phyloP scores from a whole-genome alignment of 2,113 vertebrate species.

The Ceyx melanurus region DNA sequence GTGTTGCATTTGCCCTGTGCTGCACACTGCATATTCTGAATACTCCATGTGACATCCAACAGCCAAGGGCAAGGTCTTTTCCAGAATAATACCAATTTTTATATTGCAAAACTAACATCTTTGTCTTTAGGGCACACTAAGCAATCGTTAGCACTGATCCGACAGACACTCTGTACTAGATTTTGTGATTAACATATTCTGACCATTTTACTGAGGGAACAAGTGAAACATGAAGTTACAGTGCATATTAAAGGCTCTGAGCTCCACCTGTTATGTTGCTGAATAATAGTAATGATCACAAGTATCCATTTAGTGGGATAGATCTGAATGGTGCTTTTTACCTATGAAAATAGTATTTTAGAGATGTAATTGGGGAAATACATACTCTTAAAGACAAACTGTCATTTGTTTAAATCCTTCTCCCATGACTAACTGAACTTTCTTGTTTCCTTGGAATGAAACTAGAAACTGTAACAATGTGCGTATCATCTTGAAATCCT shows the following conservation, averaged over 20 bases:
- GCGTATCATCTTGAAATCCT: neutral
- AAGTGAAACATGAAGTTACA: neutral
- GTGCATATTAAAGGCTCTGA: neutral
- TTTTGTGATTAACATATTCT: conserved; percentile 2
- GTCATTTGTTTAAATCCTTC: neutral
- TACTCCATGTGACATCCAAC: neutral
- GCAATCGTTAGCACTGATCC: neutral
- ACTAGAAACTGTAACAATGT: neutral
- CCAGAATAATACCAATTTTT: neutral
- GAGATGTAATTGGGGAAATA: neutral
- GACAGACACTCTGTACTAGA: neutral
- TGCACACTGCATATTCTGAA: neutral
- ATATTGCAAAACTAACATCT: neutral
- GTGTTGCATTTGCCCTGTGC: neutral
- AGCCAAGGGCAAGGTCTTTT: conserved; percentile 50
- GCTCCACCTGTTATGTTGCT: neutral
- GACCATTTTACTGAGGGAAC: neutral
- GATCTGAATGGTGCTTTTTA: neutral
- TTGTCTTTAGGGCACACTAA: neutral
- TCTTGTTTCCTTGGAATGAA: neutral
- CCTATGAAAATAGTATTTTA: neutral
- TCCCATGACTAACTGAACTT: neutral
- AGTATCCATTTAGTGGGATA: neutral
- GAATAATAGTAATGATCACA: neutral
- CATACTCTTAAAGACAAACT: neutral